Evolutionary conservation across 2,888 invertebrate genomes (phyloP), one percentile per base, ranked within the genome.

Genomic region (Omphaloscelis lunosa): DNA sequence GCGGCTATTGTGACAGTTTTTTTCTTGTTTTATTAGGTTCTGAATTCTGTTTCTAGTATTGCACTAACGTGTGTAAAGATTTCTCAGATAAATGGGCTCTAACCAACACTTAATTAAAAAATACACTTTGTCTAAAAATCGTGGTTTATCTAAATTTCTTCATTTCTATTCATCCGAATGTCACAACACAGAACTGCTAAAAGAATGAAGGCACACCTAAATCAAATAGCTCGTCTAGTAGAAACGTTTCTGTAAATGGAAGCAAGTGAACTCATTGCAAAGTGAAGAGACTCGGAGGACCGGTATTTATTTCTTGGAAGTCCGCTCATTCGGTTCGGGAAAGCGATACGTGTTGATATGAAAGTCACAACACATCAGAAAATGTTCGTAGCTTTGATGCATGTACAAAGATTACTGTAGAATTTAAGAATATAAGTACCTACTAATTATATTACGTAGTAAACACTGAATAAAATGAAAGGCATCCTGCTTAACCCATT

Each of bases 281-380:
- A 56, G 51, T 66, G 73, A 61, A 69, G 59, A 63, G 45, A 62
- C 66, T 41, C 56, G 61, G n/a, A 53, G 70, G 77, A 74, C 86
- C 83, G 83, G 83, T 86, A 72, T 72, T 65, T 23, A 71, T 58
- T 82, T 86, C 86, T 84, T 72, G 83, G 86, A 84, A 84, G 74
- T 20, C 51, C 65, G 84, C 70, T 79, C 75, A 83, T 83, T 69
- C 58, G 58, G 84, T 74, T 69, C 79, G 84, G 86, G 84, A 79
- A 80, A 77, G 75, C 79, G 86, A 75, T 86, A 79, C 71, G 45
- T 70, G 84, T 77, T 80, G 27, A 78, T 84, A 86, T 86, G 78
- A 86, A 84, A 77, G 83, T 75, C 75, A 62, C 76, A 53, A 71
- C 72, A 73, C 66, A 72, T 63, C 62, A 78, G 67, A 74, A 72